Evolutionary conservation across 2,113 vertebrate genomes (phyloP), one percentile per base, ranked within the genome.

Genomic region (Crotophaga sulcirostris): DNA sequence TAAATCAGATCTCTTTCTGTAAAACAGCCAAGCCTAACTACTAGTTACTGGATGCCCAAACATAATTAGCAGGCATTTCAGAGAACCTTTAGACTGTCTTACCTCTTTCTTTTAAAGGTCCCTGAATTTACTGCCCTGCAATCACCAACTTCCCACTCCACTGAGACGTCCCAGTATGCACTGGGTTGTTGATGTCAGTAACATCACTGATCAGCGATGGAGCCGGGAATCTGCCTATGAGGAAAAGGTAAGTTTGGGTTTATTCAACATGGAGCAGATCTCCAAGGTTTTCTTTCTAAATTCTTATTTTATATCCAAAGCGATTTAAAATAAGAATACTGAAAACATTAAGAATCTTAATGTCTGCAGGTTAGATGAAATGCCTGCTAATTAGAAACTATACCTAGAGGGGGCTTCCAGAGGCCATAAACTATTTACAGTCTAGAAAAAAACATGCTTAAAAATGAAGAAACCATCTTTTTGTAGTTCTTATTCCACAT

Each of bases 51-150:
- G 98, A 97, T 97, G 96, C 96, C 97, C 97, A 97, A 75, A 96
- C 62, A 96, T 97, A 97, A 98, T 95, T 97, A 97, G 98, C 98
- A 98, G 98, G 98, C 98, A 98, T 97, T 98, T 98, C 97, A 97
- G 96, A 98, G 98, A 98, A 98, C 98, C 98, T 98, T 97, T 97
- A 98, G 98, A 98, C 98, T 98, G 98, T 98, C 98, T 98, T 98
- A 98, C 98, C 98, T 98, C 98, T 98, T 98, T 98, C 96, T 98
- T 97, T 98, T 97, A 98, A 94, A 98, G 98, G 87, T 98, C 97
- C 97, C 98, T 98, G 98, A 98, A 98, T 98, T 98, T 98, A 98
- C 95, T 98, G 98, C 98, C 98, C 98, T 98, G 98, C 97, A 94
- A 98, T 97, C 98, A 97, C 98, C 98, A 98, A 97, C 97, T 97